Evolutionary conservation across 2,888 invertebrate species (phyloP), one percentile per base, ranked within the genome.

Genomic region (Eulithis testata): DNA sequence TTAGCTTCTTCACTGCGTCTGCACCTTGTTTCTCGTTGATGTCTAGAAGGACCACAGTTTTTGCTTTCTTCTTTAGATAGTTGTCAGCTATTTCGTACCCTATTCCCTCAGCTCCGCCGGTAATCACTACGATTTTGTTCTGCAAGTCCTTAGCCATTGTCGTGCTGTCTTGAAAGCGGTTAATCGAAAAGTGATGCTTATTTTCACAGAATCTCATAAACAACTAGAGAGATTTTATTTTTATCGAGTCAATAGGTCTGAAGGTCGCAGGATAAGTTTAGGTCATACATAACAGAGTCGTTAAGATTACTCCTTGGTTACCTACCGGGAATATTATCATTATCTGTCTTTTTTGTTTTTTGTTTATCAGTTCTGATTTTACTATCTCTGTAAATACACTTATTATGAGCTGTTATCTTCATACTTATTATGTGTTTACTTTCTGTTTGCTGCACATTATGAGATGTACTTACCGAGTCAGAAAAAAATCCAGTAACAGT

Each of bases 41-140:
- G 31, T 84, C 85, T 3, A 83, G 60, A 5, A 85, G 52, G 3
- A 83, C 66, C 0, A 76, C 63, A 7, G 64, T 49, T 67, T 76
- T 81, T 0, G 76, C 84, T 47, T 90, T 91, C 64, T 88, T 84
- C 59, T 83, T 80, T 3, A 94, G 74, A 50, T 93, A 86, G 66
- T 87, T 84, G 3, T 85, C 81, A 0, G 87, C 86, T 47, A 89
- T 92, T 51, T 84, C 83, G 36, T 85, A 84, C 0, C 94, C 94
- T 51, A 94, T 93, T 1, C 94, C 94, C 49, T 84, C 82, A 1
- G 93, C 94, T 27, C 88, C 94, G 1, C 95, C 94, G 1, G 94
- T 94, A 11, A 94, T 65, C 2, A 81, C 75, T 0, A 77, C 70
- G 1, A 71, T 67, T 77, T 82, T 83, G 51, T 78, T 71, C 65